These are phyloP conservation scores for Muscicapa striata DNA, from an alignment of 2,797 vertebrate species.

Conservation along the genomic window DNA sequence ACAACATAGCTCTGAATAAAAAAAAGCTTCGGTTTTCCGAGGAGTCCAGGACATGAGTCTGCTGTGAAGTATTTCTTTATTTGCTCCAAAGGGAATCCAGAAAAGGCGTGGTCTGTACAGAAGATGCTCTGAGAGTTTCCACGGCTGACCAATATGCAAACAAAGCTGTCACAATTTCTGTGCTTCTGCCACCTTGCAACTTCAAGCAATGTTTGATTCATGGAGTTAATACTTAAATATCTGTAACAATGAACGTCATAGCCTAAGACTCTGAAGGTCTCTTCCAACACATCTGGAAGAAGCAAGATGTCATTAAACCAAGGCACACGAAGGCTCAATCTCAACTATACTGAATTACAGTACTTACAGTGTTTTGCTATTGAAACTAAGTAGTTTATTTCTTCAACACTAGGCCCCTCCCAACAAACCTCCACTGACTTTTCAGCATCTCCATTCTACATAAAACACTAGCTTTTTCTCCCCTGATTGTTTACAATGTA, in stretches of 20 bases:
- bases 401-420: neutral
- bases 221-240: conserved; percentile 52
- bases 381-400: neutral
- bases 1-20: conserved; percentile 89
- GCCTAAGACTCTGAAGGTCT: conserved; percentile 80
- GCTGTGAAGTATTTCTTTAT: conserved; percentile 81
- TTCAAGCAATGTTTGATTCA: conserved; percentile 55
- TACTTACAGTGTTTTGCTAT: neutral
- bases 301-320: neutral
- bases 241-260: conserved; percentile 75
- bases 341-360: neutral
- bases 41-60: conserved; percentile 79
- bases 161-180: conserved; percentile 77
- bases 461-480: neutral
- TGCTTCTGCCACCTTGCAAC: conserved; percentile 65
- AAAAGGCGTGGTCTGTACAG: conserved; percentile 73
- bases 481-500: neutral
- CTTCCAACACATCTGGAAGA: conserved; percentile 77
- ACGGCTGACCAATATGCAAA: conserved; percentile 89
- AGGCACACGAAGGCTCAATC: neutral
- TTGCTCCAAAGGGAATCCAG: conserved; percentile 74
- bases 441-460: neutral
- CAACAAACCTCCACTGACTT: neutral
- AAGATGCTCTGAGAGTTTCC: conserved; percentile 75
- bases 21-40: conserved; percentile 93